Evolutionary conservation across 2,797 vertebrate species (phyloP).

Genomic region (Zalophus californianus): DNA sequence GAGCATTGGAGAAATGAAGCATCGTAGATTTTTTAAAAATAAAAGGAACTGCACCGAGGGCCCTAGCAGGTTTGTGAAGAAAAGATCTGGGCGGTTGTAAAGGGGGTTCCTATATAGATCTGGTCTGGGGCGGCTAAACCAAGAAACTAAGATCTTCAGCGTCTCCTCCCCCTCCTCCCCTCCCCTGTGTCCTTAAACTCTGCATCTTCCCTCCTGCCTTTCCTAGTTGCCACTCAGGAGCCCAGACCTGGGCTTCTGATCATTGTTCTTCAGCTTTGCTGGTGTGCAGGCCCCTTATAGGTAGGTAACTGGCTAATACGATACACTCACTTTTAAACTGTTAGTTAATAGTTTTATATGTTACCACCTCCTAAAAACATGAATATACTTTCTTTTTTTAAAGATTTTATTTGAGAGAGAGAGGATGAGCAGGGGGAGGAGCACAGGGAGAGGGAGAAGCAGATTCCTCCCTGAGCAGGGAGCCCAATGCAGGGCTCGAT

Average conservation of each 20-base stretch:
- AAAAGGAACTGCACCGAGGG: neutral
- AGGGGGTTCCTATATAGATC: neutral
- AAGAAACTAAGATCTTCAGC: neutral
- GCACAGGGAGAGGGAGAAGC: neutral
- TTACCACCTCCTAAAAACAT: slow-evolving; percentile 18
- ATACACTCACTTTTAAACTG: slow-evolving; percentile 4
- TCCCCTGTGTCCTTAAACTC: neutral
- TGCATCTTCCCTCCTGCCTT: neutral
- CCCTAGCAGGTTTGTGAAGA: neutral
- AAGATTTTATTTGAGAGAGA: neutral
- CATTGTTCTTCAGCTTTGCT: neutral
- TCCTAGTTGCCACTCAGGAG: neutral
- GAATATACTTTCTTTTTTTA: neutral
- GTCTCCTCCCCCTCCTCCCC: too few relatives aligned
- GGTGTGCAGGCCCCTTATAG: neutral
- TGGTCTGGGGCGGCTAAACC: neutral
- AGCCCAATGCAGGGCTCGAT: neutral
- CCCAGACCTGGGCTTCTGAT: neutral
- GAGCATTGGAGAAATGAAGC: neutral
- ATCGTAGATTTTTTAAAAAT: neutral
- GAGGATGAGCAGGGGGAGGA: neutral
- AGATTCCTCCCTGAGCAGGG: neutral
- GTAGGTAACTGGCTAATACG: neutral
- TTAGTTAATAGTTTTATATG: slow-evolving; percentile 13
- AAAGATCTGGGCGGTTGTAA: neutral